A percentile compares a stretch with the other conserved stretches of the same genome.
phyloP scores from a whole-genome alignment of 2,797 vertebrate species.

The Chelon labrosus region DNA sequence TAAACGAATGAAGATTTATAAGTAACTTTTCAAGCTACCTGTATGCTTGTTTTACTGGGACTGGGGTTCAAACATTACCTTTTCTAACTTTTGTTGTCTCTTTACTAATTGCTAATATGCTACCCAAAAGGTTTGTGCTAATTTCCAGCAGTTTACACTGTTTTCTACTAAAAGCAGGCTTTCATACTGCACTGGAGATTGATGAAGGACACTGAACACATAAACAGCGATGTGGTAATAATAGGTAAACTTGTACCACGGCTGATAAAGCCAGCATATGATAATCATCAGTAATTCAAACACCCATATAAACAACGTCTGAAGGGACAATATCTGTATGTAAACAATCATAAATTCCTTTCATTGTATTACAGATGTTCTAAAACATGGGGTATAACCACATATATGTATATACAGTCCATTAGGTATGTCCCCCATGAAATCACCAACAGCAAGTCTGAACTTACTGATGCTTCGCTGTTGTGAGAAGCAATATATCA shows the following conservation, averaged over 20 bases:
- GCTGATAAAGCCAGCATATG: neutral
- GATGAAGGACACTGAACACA: neutral
- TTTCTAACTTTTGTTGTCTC: conserved; percentile 7
- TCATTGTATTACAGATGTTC: neutral
- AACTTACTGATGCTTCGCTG: conserved; percentile 1
- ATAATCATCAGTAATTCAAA: conserved; percentile 9
- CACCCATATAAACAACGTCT: neutral
- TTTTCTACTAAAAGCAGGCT: neutral
- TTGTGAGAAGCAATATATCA: conserved; percentile 8
- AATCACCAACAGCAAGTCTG: neutral
- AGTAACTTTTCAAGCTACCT: neutral
- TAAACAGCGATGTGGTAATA: conserved; percentile 20
- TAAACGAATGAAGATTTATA: neutral
- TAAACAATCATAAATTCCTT: neutral
- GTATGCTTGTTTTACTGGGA: neutral
- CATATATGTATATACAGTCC: neutral
- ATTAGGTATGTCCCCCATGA: neutral
- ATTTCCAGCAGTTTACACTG: neutral
- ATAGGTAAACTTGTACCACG: conserved; percentile 14
- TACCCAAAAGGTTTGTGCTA: conserved; percentile 25
- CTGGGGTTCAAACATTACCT: neutral
- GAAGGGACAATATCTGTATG: neutral
- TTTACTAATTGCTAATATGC: conserved; percentile 36
- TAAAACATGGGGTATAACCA: neutral
- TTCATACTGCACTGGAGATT: neutral